phyloP scores from a whole-genome alignment of 2,888 invertebrate species.

The Tetragonula carbonaria region DNA sequence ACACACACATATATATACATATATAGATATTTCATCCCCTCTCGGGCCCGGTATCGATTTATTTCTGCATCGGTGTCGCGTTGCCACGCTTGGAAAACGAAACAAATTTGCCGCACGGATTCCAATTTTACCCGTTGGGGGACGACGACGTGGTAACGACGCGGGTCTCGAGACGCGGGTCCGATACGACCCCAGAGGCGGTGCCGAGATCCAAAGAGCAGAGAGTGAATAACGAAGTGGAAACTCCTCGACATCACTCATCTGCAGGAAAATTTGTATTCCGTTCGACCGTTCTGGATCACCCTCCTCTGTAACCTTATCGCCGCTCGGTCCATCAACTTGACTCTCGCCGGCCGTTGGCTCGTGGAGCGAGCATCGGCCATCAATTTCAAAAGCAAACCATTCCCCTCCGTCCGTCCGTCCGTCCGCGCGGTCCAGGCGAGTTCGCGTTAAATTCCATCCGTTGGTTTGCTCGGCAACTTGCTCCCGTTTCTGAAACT shows the following conservation, averaged over 20 bases:
- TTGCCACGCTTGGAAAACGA: conserved; percentile 19
- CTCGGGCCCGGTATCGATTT: conserved; percentile 19
- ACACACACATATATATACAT: too few relatives aligned
- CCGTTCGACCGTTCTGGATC: conserved; percentile 71
- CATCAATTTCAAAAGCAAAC: conserved; percentile 78
- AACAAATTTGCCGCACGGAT: conserved; percentile 57
- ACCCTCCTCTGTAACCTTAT: conserved; percentile 77
- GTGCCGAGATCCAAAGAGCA: conserved; percentile 21
- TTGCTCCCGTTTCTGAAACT: conserved; percentile 25
- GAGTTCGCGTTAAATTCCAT: conserved; percentile 44
- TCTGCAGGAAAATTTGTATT: conserved; percentile 78
- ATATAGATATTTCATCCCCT: neutral
- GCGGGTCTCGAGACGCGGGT: conserved; percentile 38
- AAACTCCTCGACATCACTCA: conserved; percentile 78
- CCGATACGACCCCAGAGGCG: conserved; percentile 36
- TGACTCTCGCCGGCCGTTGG: conserved; percentile 65
- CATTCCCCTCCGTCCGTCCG: conserved; percentile 43
- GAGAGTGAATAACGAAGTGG: conserved; percentile 76
- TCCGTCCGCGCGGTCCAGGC: neutral
- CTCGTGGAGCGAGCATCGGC: conserved; percentile 72
- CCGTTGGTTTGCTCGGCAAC: conserved; percentile 7
- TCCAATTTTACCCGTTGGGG: conserved; percentile 42
- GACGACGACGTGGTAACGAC: conserved; percentile 31
- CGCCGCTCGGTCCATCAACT: conserved; percentile 79
- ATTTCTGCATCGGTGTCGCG: neutral